Base-by-base conservation (phyloP, 2,888 invertebrate genomes). In the Ephialtes manifestator region DNA sequence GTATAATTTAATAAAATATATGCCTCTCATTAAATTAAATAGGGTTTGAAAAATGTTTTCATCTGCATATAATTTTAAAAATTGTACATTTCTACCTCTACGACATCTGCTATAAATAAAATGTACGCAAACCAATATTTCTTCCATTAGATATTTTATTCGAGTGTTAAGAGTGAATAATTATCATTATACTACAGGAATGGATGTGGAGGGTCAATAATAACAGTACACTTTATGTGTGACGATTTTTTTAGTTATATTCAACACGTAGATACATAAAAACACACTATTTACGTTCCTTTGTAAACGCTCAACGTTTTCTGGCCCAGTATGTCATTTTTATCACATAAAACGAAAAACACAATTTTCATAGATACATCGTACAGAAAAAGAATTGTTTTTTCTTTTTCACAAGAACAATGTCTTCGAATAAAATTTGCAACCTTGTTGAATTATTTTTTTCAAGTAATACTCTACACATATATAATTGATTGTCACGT, bases 401-500 rank as follows among this genome's bases (percentile, higher is more conserved):
- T 28, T 2, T 43, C 43, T 15, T 20, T 31, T 51, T 28, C 20
- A 15, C 43, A 35, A 63, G 18, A 63, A 43, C 65, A 20, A 10
- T 4, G 43, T 43, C 65, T 11, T 65, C 11, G 18, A 20, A 43
- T 43, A 43, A n/a, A 65, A 65, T 65, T 74, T 63, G 39, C 60
- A 11, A 4, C 58, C 13, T 75, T 18, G n/a, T 70, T 43, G 43
- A 60, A 79, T 63, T 15, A 24, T 60, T 20, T 58, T 48, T 75
- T 18, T 51, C 51, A 31, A 68, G 8, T 11, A 31, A 46, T 51
- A 43, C 31, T 81, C 51, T 60, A 55, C 67, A 31, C 75, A 51
- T 70, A 68, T 68, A 74, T 63, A 79, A 75, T 83, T 83, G 83
- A 83, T 83, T 83, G 83, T 83, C 83, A 83, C 74, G 74, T 79